Evolutionary conservation across 2,888 invertebrate species (phyloP).

Genomic region (Pterostichus madidus): DNA sequence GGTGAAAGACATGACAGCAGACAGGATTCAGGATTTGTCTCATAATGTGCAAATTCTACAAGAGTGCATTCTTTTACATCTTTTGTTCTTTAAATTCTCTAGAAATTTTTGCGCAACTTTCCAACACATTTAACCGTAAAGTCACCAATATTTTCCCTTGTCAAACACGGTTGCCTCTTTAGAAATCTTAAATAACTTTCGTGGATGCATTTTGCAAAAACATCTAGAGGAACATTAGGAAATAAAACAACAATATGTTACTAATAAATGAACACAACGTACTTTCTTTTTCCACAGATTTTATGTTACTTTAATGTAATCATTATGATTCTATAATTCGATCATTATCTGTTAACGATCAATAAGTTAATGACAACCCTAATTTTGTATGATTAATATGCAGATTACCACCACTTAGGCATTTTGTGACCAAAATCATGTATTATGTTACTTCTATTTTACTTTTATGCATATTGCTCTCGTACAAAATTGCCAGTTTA

Average conservation of each 20-base stretch:
- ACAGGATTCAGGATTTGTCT: background rate
- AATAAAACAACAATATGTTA: background rate
- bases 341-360: too few species aligned
- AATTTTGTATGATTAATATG: too few species aligned
- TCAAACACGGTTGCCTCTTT: background rate
- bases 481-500: too few species aligned
- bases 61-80: background rate
- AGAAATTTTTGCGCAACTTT: conserved; percentile 33
- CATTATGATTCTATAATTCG: too few species aligned
- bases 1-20: conserved; percentile 38
- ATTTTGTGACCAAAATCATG: too few species aligned
- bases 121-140: background rate
- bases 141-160: conserved; percentile 2
- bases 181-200: conserved; percentile 6
- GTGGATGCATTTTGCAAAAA: background rate
- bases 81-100: conserved; percentile 3
- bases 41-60: conserved; percentile 20
- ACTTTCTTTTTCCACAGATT: too few species aligned
- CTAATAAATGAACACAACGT: background rate
- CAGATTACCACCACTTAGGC: too few species aligned
- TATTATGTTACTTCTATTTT: too few species aligned
- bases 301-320: too few species aligned
- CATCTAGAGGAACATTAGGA: background rate
- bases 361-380: too few species aligned
- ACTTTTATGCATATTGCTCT: too few species aligned